Evolutionary conservation across 1,140 invertebrate species (phyloP).

Genomic region (Aphelenchoides besseyi): DNA sequence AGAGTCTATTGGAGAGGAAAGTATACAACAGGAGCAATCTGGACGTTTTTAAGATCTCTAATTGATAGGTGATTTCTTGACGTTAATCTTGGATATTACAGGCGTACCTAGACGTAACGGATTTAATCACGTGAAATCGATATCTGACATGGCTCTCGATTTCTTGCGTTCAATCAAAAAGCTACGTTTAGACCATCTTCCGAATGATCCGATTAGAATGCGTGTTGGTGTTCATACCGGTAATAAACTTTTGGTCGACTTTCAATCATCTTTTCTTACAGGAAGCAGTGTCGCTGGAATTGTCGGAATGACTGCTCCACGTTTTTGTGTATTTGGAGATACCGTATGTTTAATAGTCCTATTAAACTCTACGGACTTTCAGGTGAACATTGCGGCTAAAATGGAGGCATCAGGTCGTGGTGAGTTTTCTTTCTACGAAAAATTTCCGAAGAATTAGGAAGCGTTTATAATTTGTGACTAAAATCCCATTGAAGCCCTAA

Average conservation of each 20-base stretch:
- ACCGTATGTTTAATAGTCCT: conserved; percentile 64
- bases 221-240: conserved; percentile 80
- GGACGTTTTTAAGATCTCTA: no score
- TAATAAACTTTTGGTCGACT: not conserved
- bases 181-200: conserved; percentile 21
- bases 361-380: not conserved
- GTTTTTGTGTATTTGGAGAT: conserved; percentile 73
- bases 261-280: conserved; percentile 39
- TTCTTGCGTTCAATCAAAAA: not conserved
- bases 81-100: no score
- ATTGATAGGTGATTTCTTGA: no score
- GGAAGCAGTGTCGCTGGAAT: conserved; percentile 33
- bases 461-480: not conserved
- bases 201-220: conserved; percentile 15
- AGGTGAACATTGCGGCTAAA: conserved; percentile 80
- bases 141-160: conserved; percentile 65
- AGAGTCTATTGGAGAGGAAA: no score
- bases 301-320: conserved; percentile 63
- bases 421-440: not conserved
- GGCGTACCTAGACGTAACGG: conserved; percentile 72
- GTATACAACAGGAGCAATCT: no score
- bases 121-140: conserved; percentile 75
- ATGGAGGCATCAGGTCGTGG: conserved; percentile 74
- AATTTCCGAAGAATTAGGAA: not conserved
- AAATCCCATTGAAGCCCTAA: not conserved